phyloP scores from a whole-genome alignment of 2,888 invertebrate genomes.

The Euplexia lucipara region DNA sequence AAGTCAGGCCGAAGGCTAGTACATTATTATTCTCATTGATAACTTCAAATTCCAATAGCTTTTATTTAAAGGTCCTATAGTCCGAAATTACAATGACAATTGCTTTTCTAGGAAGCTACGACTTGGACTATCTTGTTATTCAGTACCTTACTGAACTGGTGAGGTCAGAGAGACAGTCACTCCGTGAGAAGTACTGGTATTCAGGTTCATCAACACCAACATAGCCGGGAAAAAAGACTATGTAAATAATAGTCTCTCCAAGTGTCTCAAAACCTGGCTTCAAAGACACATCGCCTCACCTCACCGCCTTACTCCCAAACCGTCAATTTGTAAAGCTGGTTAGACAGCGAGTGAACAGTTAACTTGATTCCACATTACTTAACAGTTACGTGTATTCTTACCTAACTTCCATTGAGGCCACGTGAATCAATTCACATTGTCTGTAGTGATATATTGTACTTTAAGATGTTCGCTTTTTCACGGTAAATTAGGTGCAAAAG shows the following conservation, averaged over 20 bases:
- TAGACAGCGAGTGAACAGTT: constrained; percentile 43
- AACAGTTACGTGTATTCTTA: constrained; percentile 62
- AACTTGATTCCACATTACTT: constrained; percentile 47
- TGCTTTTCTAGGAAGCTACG: neutral
- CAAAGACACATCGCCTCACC: neutral
- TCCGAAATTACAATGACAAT: neutral
- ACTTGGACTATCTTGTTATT: too few relatives aligned
- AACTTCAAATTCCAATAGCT: neutral
- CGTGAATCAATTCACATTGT: constrained; percentile 50
- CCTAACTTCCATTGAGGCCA: constrained; percentile 44
- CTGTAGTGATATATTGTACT: constrained; percentile 26
- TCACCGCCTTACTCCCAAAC: neutral
- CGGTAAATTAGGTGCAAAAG: constrained; percentile 12
- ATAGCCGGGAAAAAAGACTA: too few relatives aligned
- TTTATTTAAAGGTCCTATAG: neutral
- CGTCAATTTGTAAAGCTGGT: constrained; percentile 10
- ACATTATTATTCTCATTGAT: neutral
- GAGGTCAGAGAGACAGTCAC: too few relatives aligned
- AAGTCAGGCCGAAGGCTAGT: too few relatives aligned
- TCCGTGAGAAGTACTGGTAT: too few relatives aligned
- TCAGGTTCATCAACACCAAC: too few relatives aligned
- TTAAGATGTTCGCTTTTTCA: constrained; percentile 22
- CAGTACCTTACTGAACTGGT: too few relatives aligned
- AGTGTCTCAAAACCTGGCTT: too few relatives aligned
- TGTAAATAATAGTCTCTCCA: too few relatives aligned